A percentile compares a stretch with the other conserved stretches of the same genome.
These are phyloP conservation scores for Erythrocebus patas DNA, from an alignment of 2,113 vertebrate species.

Conservation along the genomic window DNA sequence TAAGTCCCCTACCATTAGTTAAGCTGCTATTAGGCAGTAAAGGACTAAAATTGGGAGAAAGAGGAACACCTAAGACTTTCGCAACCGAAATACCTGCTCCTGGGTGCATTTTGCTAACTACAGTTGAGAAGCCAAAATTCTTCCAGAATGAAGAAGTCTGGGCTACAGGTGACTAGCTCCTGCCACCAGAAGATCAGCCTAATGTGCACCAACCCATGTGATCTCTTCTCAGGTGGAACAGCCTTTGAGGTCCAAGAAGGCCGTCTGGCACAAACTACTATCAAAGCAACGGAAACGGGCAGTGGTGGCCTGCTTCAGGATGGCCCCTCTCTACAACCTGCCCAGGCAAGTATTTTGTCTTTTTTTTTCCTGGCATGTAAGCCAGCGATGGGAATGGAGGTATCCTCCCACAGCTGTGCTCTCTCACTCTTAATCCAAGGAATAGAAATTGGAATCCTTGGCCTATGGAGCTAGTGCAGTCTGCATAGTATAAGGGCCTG, in stretches of 20 bases:
- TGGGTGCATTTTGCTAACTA: neutral
- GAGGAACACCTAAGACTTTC: neutral
- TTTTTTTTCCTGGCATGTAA: neutral
- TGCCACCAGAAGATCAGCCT: neutral
- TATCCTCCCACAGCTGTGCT: neutral
- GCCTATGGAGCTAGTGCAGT: neutral
- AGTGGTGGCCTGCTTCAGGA: slow-evolving; percentile 98
- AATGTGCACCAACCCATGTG: neutral
- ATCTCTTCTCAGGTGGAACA: slow-evolving; percentile 92
- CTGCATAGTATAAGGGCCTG: neutral
- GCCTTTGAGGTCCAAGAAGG: slow-evolving; percentile 97
- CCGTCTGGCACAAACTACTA: slow-evolving; percentile 97
- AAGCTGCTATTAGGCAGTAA: neutral
- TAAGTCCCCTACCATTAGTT: neutral
- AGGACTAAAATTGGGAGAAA: neutral
- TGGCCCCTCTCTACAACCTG: slow-evolving; percentile 98
- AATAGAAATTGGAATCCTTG: neutral
- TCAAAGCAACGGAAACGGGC: slow-evolving; percentile 98
- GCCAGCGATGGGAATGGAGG: neutral
- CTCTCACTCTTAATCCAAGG: neutral
- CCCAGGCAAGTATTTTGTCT: slow-evolving; percentile 87
- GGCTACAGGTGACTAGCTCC: neutral
- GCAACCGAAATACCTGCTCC: neutral
- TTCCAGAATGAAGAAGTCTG: neutral
- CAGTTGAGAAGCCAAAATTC: neutral